Conservation (phyloP, 2,113 vertebrate genomes). For the Halichoerus grypus region DNA sequence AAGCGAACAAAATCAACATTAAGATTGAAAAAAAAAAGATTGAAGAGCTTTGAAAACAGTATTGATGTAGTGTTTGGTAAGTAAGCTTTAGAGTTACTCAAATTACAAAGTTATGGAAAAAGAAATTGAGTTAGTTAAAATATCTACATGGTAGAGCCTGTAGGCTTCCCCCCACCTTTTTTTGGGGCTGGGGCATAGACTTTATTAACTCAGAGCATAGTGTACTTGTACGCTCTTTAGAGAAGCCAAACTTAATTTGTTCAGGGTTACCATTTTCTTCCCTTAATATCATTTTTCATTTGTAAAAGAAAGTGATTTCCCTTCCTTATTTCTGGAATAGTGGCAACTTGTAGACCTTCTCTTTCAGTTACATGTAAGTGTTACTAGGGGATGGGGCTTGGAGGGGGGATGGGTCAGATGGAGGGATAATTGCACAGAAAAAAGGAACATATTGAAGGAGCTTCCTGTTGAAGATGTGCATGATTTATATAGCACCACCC, state of each 20-base stretch:
- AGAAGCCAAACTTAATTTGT: constrained; percentile 43
- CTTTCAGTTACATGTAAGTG: background rate
- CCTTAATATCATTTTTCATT: constrained; percentile 30
- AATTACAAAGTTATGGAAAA: constrained; percentile 34
- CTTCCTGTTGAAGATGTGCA: constrained; percentile 20
- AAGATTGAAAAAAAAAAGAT: background rate
- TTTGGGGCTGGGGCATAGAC: background rate
- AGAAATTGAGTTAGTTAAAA: constrained; percentile 48
- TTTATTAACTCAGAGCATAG: constrained; percentile 9
- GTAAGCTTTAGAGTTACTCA: constrained; percentile 54
- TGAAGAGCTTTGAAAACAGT: constrained; percentile 32
- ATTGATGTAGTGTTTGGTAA: background rate
- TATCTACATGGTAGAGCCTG: background rate
- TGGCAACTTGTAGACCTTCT: background rate
- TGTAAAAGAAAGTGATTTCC: constrained; percentile 35
- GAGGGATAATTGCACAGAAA: background rate
- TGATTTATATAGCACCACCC: background rate
- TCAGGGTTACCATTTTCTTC: background rate
- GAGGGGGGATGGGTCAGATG: background rate
- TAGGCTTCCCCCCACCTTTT: background rate
- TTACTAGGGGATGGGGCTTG: background rate
- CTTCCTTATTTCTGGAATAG: background rate
- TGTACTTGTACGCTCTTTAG: background rate
- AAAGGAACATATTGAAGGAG: background rate
- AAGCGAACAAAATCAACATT: background rate